Evolutionary conservation across 1,140 invertebrate genomes (phyloP), one percentile per base, ranked within the genome.

Genomic region (Elysia chlorotica): DNA sequence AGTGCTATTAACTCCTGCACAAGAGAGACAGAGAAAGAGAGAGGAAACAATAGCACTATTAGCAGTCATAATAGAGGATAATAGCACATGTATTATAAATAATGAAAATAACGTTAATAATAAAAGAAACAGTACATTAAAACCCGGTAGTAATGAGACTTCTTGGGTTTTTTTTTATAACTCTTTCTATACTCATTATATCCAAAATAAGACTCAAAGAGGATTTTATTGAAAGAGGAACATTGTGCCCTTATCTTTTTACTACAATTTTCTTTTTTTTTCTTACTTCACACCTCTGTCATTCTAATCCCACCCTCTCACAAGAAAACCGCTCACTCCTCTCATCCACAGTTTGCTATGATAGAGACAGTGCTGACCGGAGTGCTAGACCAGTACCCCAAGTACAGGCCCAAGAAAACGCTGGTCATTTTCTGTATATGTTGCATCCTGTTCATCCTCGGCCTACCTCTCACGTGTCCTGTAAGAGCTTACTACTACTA

Each of bases 291-390:
- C n/a, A n/a, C n/a, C n/a, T n/a, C n/a, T n/a, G n/a, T n/a, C n/a
- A n/a, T n/a, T n/a, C n/a, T n/a, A n/a, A n/a, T n/a, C n/a, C n/a
- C n/a, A n/a, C n/a, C n/a, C n/a, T n/a, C n/a, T n/a, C 41, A 48
- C 10, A 14, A 48, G 41, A 14, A 48, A 48, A 48, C n/a, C 19
- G 25, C 28, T 25, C 2, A 19, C n/a, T 63, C 21, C 33, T 48
- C 53, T 2, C 14, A 31, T 67, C 48, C 38, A 6, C 86, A 94
- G 93, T 95, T 95, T 92, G 93, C 93, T 0, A 93, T 93, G 54
- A 85, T 95, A 74, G 93, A 95, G 86, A 91, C 93, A 0, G 90
- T 95, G 0, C 91, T 93, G 72, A 91, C 92, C 0, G 92, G 92
- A 3, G 77, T 94, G 0, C 84, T 91, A 54, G 93, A 95, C 81